Base-by-base conservation (phyloP, 1,140 invertebrate species). In the Bombyx mandarina region DNA sequence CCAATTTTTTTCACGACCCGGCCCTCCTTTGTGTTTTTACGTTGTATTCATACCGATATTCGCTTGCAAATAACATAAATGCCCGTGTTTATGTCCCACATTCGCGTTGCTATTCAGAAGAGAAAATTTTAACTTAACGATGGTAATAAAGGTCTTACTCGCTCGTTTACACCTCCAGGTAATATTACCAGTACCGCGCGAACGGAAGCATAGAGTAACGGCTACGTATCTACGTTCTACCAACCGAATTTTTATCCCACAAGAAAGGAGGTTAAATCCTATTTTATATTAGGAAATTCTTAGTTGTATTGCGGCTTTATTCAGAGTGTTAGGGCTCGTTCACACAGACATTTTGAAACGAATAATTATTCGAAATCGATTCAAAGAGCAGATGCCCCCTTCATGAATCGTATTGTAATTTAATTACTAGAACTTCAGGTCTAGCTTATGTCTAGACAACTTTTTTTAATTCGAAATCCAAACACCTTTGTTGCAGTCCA, bases 51-150 rank as follows among this genome's bases (percentile, higher is more conserved):
- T 63, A 47, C 53, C 57, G 63, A 70, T 74, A 69, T 69, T 64
- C 60, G 54, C 62, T 57, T 63, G 62, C 67, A 71, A 75, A 69
- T 69, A 75, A 65, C 69, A 66, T 67, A 71, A 75, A 73, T 66
- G 67, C 49, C 61, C 52, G 58, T 71, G 67, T 70, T 71, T 73
- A 75, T 73, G 61, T 67, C 59, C 62, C 70, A 59, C 69, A 69
- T 69, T 69, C 62, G 57, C 66, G 63, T 59, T 64, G 66, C 63
- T 62, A 64, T 71, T 69, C 65, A 66, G 62, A 64, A 61, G 65
- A 69, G 67, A 69, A 68, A 69, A 69, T 73, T 73, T 77, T 68
- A 71, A 73, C 64, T 71, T 75, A 77, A 77, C 69, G 67, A 71
- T 59, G 63, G 66, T 64, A 75, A 75, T 77, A 77, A 77, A 65